Percentiles rank a stretch among this genome's conserved stretches.
These are phyloP conservation scores for Epirrita christyi DNA, from an alignment of 2,888 invertebrate genomes.

Conservation along the genomic window DNA sequence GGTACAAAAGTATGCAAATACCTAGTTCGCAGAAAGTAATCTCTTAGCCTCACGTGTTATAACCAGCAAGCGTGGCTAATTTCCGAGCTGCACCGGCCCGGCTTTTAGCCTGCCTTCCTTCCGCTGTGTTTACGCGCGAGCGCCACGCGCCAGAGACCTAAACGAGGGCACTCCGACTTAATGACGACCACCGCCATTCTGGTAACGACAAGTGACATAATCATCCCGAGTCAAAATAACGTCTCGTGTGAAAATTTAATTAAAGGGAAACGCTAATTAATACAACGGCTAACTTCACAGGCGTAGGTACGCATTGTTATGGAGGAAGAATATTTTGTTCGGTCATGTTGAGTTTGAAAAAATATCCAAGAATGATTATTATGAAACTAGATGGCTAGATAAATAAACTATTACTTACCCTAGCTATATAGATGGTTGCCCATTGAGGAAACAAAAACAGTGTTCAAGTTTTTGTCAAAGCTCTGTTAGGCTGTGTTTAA, in stretches of 20 bases:
- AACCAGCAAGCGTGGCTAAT: constrained; percentile 73
- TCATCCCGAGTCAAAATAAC: constrained; percentile 42
- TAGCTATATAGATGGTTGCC: too few relatives aligned
- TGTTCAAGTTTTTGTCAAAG: too few relatives aligned
- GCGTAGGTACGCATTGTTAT: constrained; percentile 2
- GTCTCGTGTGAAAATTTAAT: constrained; percentile 42
- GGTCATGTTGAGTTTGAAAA: too few relatives aligned
- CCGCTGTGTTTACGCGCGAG: constrained; percentile 58
- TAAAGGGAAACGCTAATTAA: constrained; percentile 41
- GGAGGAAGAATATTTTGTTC: background rate
- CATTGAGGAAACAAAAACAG: too few relatives aligned
- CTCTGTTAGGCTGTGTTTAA: too few relatives aligned
- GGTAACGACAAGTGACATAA: constrained; percentile 63
- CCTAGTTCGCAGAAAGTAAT: constrained; percentile 63
- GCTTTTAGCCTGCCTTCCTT: constrained; percentile 77
- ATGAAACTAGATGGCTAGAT: too few relatives aligned
- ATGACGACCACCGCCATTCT: constrained; percentile 74
- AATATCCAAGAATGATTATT: too few relatives aligned
- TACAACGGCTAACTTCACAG: constrained; percentile 19
- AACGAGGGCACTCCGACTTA: constrained; percentile 76
- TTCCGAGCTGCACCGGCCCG: constrained; percentile 53
- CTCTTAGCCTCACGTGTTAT: constrained; percentile 71
- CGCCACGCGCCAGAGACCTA: constrained; percentile 62
- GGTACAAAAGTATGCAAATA: constrained; percentile 48
- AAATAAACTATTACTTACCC: too few relatives aligned